Conservation (phyloP, 2,888 invertebrate genomes). For the Incurvaria masculella region DNA sequence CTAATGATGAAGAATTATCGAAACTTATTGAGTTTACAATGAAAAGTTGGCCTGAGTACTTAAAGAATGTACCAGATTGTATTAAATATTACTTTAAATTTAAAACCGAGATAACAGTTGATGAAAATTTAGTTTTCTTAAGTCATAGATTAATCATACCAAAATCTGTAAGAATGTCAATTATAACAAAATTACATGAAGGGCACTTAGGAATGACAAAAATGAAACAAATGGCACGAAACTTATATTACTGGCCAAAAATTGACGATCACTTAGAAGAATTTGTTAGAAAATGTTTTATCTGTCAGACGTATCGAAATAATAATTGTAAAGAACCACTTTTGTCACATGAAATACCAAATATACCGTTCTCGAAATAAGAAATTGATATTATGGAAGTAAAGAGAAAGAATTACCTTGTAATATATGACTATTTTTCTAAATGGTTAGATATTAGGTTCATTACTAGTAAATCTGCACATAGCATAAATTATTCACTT, state of each 20-base stretch:
- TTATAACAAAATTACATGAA: slow-evolving; percentile 18
- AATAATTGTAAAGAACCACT: slow-evolving; percentile 15
- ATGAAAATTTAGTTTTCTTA: slow-evolving; percentile 12
- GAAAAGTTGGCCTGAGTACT: slow-evolving; percentile 12
- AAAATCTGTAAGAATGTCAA: slow-evolving; percentile 7
- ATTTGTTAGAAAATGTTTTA: slow-evolving; percentile 12
- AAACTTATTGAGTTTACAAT: slow-evolving; percentile 7
- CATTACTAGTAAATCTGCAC: slow-evolving; percentile 9
- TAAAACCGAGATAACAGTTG: slow-evolving; percentile 7
- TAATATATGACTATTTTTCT: slow-evolving; percentile 10
- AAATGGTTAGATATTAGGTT: no score
- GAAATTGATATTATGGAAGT: slow-evolving; percentile 10
- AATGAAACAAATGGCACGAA: slow-evolving; percentile 19
- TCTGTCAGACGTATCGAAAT: slow-evolving; percentile 17
- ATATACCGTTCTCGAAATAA: slow-evolving; percentile 14
- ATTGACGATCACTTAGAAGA: slow-evolving; percentile 21
- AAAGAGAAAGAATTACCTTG: slow-evolving; percentile 10
- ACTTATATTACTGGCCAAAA: slow-evolving; percentile 23
- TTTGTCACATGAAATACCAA: slow-evolving; percentile 11
- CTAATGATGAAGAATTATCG: slow-evolving; percentile 1
- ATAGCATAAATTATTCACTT: neutral
- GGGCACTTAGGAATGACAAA: slow-evolving; percentile 24
- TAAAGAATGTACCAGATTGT: slow-evolving; percentile 9
- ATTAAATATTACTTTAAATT: slow-evolving; percentile 12
- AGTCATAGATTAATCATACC: slow-evolving; percentile 13